Base-by-base conservation (phyloP, 2,113 vertebrate species). In the Ammospiza caudacuta region DNA sequence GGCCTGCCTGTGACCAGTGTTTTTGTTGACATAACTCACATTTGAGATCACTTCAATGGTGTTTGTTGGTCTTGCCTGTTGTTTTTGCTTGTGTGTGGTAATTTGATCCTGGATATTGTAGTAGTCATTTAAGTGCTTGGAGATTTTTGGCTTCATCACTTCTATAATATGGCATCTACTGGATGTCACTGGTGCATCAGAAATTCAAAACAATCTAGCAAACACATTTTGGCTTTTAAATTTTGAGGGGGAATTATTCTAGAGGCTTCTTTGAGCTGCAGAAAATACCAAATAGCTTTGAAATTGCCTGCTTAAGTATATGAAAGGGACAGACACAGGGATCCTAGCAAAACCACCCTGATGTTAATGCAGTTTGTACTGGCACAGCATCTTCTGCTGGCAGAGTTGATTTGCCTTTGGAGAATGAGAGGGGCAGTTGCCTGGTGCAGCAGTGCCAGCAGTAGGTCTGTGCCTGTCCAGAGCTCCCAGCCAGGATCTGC, bases 11-110 rank as follows among this genome's bases (percentile, higher is more conserved):
- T 79, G 94, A 72, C 84, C 75, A 89, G 22, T 92, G 68, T 94
- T 95, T 89, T 94, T 96, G 95, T 96, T 97, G 96, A 95, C 95
- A 92, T 97, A 96, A 87, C 82, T 97, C 67, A 44, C 61, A 69
- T 96, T 97, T 97, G 96, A 97, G 96, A 94, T 97, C 92, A 95
- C 84, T 96, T 95, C 72, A 86, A 6, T 97, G 80, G 81, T 82
- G 83, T 86, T 94, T 96, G 87, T 94, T 96, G 84, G 79, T 96
- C 92, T 93, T 97, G 94, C 74, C 41, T 88, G 76, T 92, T 95
- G 86, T 87, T 97, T 92, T 91, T 97, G 96, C 91, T 66, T 89
- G 74, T 84, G 79, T 84, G 77, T 95, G 82, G 90, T 97, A 90
- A 93, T 85, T 79, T 82, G 69, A 95, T 94, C 44, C 58, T 12